phyloP scores from a whole-genome alignment of 2,888 invertebrate species.

The Ochropacha duplaris region DNA sequence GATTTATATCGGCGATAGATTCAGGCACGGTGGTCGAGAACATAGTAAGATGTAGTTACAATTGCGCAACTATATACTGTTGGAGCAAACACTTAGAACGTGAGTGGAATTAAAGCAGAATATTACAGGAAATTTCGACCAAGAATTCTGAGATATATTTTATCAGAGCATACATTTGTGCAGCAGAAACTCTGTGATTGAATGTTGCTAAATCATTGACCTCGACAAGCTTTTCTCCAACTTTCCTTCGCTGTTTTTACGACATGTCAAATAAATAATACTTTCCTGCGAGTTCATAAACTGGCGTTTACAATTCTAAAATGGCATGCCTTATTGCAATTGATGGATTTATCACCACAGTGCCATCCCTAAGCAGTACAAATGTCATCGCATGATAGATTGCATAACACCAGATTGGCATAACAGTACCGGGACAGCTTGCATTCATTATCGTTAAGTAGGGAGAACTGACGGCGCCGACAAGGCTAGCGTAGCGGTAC shows the following conservation, averaged over 20 bases:
- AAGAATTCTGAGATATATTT: background rate
- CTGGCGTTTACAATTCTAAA: background rate
- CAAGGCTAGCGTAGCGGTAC: constrained; percentile 70
- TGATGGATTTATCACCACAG: background rate
- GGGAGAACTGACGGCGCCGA: constrained; percentile 45
- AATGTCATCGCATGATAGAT: constrained; percentile 15
- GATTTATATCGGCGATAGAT: constrained; percentile 20
- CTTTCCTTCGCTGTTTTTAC: background rate
- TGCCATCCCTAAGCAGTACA: background rate
- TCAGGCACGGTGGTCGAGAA: constrained; percentile 11
- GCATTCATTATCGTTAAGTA: constrained; percentile 33
- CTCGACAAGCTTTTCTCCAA: background rate
- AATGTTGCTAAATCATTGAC: background rate
- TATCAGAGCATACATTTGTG: background rate
- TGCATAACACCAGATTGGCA: constrained; percentile 19
- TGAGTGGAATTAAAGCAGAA: background rate
- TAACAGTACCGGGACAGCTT: constrained; percentile 30
- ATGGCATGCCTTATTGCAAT: background rate
- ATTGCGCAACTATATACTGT: background rate
- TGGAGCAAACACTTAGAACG: background rate
- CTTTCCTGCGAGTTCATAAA: background rate
- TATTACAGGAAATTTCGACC: background rate
- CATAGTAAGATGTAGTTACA: background rate
- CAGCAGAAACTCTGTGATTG: background rate
- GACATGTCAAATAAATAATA: background rate